These are phyloP conservation scores for Sardina pilchardus DNA, from an alignment of 2,113 vertebrate species.

Conservation along the genomic window DNA sequence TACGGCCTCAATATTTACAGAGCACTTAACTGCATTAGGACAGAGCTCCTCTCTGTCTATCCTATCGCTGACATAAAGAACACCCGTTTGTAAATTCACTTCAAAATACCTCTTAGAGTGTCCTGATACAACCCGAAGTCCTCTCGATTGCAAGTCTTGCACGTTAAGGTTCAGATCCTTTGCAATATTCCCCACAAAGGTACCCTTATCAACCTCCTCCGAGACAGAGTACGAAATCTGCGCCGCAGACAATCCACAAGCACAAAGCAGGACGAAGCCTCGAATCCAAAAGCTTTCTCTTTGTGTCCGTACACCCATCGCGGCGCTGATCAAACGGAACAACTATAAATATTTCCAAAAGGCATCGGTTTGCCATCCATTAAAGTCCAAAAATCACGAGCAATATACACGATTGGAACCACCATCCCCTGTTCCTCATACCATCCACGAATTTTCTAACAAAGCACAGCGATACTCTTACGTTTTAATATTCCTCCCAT, in stretches of 20 bases:
- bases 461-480: slow-evolving; percentile 22
- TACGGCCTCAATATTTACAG: slow-evolving; percentile 41
- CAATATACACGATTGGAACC: no score
- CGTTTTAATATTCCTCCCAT: background rate
- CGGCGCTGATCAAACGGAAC: background rate
- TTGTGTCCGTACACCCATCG: slow-evolving; percentile 27
- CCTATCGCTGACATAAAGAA: slow-evolving; percentile 38
- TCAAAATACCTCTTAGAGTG: slow-evolving; percentile 47
- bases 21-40: slow-evolving; percentile 23
- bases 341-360: slow-evolving; percentile 1
- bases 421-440: background rate
- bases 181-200: slow-evolving; percentile 46
- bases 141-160: slow-evolving; percentile 29
- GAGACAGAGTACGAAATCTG: slow-evolving; percentile 62
- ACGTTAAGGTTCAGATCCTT: slow-evolving; percentile 43
- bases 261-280: slow-evolving; percentile 55
- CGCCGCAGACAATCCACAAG: slow-evolving; percentile 38
- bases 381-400: background rate
- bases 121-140: slow-evolving; percentile 35
- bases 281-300: slow-evolving; percentile 29
- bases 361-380: background rate
- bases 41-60: slow-evolving; percentile 48
- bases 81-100: slow-evolving; percentile 43
- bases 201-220: slow-evolving; percentile 57
- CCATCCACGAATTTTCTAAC: background rate